Percentiles rank a stretch among this genome's conserved stretches.
Conservation (phyloP, 2,797 vertebrate genomes). For the Hemibagrus guttatus region DNA sequence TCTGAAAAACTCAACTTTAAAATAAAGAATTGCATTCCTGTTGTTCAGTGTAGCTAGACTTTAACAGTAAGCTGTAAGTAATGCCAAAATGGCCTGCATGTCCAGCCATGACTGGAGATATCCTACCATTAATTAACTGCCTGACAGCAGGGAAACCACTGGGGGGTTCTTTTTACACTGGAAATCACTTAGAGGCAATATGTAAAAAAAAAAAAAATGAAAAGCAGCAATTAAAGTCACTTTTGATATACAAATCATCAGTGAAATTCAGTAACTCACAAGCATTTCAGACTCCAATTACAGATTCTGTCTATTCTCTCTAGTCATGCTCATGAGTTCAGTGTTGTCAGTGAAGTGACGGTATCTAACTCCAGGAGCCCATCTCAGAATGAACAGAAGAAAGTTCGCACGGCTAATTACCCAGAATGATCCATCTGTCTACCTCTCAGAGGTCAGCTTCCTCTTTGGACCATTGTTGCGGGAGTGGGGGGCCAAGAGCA, state of each 20-base stretch:
- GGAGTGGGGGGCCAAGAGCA: slow-evolving; percentile 49
- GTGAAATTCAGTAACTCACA: not conserved
- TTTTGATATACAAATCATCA: not conserved
- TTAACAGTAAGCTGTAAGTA: slow-evolving; percentile 20
- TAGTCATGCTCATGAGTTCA: not conserved
- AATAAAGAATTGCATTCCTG: not conserved
- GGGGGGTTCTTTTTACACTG: slow-evolving; percentile 28
- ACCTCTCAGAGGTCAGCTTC: slow-evolving; percentile 61
- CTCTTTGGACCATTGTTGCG: slow-evolving; percentile 51
- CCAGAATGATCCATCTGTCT: slow-evolving; percentile 59
- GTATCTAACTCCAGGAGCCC: slow-evolving; percentile 11
- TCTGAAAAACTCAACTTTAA: not conserved
- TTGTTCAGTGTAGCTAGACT: slow-evolving; percentile 18
- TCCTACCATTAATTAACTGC: slow-evolving; percentile 26
- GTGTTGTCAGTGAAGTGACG: not conserved
- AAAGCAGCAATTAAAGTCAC: not conserved
- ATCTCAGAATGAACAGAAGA: slow-evolving; percentile 45
- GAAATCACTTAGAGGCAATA: slow-evolving; percentile 11
- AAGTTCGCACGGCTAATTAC: slow-evolving; percentile 55
- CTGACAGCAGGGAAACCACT: slow-evolving; percentile 23
- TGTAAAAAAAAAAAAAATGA: not conserved
- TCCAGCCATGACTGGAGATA: slow-evolving; percentile 23
- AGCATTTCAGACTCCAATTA: not conserved
- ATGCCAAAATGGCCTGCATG: slow-evolving; percentile 30
- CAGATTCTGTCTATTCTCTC: slow-evolving; percentile 26